phyloP scores from a whole-genome alignment of 2,797 vertebrate species.

The Adrianichthys oophorus region DNA sequence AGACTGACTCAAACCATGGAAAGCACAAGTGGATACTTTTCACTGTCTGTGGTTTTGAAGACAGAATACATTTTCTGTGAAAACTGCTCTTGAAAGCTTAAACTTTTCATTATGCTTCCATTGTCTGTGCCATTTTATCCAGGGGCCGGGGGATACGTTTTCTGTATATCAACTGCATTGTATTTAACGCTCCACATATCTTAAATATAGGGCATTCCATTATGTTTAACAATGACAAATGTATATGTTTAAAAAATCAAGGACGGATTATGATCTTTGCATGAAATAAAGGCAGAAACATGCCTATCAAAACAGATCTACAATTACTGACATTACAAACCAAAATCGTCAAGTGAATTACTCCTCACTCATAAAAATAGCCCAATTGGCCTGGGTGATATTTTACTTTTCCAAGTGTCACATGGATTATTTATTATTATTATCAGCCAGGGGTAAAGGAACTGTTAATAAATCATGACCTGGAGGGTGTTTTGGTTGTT shows the following conservation, averaged over 20 bases:
- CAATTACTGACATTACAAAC: too few species aligned
- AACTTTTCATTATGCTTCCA: background rate
- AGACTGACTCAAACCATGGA: background rate
- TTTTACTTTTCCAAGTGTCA: slow-evolving; percentile 39
- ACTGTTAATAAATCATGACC: slow-evolving; percentile 39
- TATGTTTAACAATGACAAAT: too few species aligned
- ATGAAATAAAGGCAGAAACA: too few species aligned
- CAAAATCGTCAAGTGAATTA: too few species aligned
- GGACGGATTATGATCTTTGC: too few species aligned
- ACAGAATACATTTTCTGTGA: slow-evolving; percentile 8
- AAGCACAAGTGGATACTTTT: background rate
- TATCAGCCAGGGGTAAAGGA: slow-evolving; percentile 32
- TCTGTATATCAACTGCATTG: slow-evolving; percentile 4
- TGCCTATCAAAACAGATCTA: too few species aligned
- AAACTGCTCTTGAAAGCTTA: slow-evolving; percentile 8
- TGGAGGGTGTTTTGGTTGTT: slow-evolving; percentile 31
- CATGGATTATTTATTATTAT: slow-evolving; percentile 42
- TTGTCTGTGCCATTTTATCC: slow-evolving; percentile 4
- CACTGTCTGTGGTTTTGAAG: slow-evolving; percentile 10
- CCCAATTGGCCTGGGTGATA: slow-evolving; percentile 10
- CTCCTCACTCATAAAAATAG: background rate
- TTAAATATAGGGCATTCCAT: background rate
- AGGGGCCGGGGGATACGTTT: slow-evolving; percentile 2
- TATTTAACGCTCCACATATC: background rate
- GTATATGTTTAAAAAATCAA: too few species aligned